Base-by-base conservation (phyloP, 2,113 vertebrate species). In the Entelurus aequoreus region DNA sequence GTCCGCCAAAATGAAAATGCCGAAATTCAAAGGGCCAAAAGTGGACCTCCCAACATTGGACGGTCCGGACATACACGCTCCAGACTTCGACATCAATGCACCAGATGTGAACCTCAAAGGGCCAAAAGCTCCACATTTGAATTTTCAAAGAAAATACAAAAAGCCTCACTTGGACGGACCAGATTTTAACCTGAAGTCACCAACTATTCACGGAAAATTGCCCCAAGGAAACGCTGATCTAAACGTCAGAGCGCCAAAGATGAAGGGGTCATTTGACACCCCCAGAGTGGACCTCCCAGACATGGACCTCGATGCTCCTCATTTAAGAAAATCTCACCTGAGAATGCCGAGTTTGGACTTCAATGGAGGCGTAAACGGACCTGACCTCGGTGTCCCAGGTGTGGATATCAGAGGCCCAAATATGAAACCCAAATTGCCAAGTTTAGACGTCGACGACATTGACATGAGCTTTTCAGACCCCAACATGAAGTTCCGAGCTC, bases 1-100 rank as follows among this genome's bases (percentile, higher is more conserved):
- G 36, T 57, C 40, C 11, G 19, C 54, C n/a, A 82, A 82, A 21
- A 8, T 83, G 0, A 86, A 81, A 64, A 64, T 68, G 53, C 84
- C 83, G 0, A 83, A 87, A 68, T 0, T 82, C 0, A 87, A 82
- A 55, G 75, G 71, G 77, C 85, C 85, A 0, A 80, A 82, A 64
- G 56, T 87, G 28, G 83, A 76, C 1, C 63, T 57, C 37, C 38
- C 38, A 13, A 57, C 37, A 37, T 10, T 85, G 42, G 76, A 79
- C 28, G 8, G 61, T 37, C 78, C 72, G 2, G 65, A 79, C 9
- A 55, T 84, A 16, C 68, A 83, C 59, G 60, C 47, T 3, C 63
- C 78, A 15, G 36, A 81, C 9, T 15, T 78, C 53, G 68, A 82
- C 13, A 6, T 80, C 1, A 79, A 69, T 12, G 51, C 66, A 59